phyloP scores from a whole-genome alignment of 2,888 invertebrate species.

The Leptogaster cylindrica region DNA sequence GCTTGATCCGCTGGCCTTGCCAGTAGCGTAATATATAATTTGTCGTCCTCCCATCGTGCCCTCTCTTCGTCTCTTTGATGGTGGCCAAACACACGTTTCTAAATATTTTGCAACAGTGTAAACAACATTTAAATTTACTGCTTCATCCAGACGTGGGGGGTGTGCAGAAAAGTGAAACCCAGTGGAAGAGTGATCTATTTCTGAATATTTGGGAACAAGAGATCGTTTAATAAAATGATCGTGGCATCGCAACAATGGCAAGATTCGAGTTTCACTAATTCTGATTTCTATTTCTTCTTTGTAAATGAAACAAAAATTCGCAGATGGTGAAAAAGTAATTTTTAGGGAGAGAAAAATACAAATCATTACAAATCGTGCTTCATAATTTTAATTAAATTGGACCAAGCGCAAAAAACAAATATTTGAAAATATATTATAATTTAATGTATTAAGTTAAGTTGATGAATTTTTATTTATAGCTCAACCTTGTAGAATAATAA shows the following conservation, averaged over 20 bases:
- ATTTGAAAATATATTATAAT: no score
- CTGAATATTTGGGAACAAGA: conserved; percentile 25
- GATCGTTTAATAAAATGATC: conserved; percentile 15
- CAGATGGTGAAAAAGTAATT: not conserved
- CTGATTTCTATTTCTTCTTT: not conserved
- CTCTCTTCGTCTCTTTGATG: conserved; percentile 7
- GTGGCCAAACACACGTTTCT: not conserved
- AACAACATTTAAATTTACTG: conserved; percentile 32
- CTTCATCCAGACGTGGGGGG: conserved; percentile 3
- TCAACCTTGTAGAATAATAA: no score
- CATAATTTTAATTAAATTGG: no score
- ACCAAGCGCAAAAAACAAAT: no score
- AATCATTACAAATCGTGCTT: not conserved
- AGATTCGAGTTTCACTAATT: not conserved
- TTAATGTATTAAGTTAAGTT: no score
- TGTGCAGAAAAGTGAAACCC: conserved; percentile 11
- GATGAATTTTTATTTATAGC: no score
- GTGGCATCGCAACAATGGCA: conserved; percentile 26
- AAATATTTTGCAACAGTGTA: conserved; percentile 16
- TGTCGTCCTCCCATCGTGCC: conserved; percentile 1
- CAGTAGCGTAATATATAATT: conserved; percentile 8
- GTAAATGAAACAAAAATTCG: not conserved
- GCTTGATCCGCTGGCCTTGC: conserved; percentile 25
- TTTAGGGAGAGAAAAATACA: not conserved
- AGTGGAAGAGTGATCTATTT: conserved; percentile 32